These are phyloP conservation scores for Epinephelus coioides DNA, from an alignment of 2,797 vertebrate genomes.

Conservation along the genomic window DNA sequence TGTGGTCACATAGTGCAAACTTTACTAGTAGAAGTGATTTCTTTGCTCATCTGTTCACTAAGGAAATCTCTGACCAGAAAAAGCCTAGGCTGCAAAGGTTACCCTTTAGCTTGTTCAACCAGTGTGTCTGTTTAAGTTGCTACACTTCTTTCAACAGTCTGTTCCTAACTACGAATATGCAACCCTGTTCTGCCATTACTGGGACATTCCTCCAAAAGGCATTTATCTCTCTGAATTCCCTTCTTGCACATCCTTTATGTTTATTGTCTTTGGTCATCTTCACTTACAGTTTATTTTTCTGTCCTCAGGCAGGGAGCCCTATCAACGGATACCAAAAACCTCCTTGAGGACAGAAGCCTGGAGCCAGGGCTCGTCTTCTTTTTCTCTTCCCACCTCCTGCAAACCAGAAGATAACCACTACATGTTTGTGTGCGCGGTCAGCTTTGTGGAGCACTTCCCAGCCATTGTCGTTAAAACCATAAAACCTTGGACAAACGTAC, in stretches of 20 bases:
- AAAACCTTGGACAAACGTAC: conserved; percentile 37
- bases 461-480: conserved; percentile 45
- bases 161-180: background rate
- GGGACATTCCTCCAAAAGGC: conserved; percentile 30
- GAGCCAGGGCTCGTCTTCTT: conserved; percentile 38
- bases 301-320: conserved; percentile 68
- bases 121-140: too few species aligned
- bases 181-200: conserved; percentile 4
- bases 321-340: conserved; percentile 76
- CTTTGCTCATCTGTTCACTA: too few species aligned
- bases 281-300: conserved; percentile 69
- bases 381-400: conserved; percentile 55
- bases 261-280: conserved; percentile 63
- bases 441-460: conserved; percentile 39
- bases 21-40: too few species aligned
- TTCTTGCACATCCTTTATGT: conserved; percentile 37
- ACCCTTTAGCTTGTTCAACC: too few species aligned
- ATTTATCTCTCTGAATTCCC: conserved; percentile 25
- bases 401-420: conserved; percentile 43
- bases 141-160: too few species aligned
- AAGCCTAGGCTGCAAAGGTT: too few species aligned
- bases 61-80: too few species aligned
- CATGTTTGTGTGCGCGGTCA: conserved; percentile 49
- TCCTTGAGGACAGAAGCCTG: conserved; percentile 75
- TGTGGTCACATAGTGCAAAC: too few species aligned